Evolutionary conservation across 2,113 vertebrate genomes (phyloP), one percentile per base, ranked within the genome.

Genomic region (Atractosteus spatula): DNA sequence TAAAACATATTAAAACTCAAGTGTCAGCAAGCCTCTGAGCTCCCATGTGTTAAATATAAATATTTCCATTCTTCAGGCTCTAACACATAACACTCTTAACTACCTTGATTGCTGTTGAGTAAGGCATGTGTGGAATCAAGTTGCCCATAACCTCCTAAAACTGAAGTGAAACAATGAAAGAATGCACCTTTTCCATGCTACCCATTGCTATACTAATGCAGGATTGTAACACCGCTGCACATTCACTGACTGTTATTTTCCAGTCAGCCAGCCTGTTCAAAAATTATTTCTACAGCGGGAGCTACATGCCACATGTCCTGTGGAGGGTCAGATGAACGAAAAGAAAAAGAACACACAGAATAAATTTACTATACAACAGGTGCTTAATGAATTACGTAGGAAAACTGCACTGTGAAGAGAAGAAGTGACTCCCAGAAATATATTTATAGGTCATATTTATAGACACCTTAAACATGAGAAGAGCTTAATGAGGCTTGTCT

Each of bases 1-100:
- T 77, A 74, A 81, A 86, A 72, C 80, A 78, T 71, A 78, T 83
- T 78, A 82, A 84, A 82, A 71, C 71, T 72, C 43, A 51, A 64
- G 66, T 68, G 44, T 74, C 77, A 74, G 70, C 69, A 71, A 66
- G 64, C 41, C 16, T 79, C 66, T 6, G 55, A 62, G 74, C 68
- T 74, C 62, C 65, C 17, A 44, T 57, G n/a, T 6, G 44, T 59
- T 76, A 65, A 51, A 47, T 69, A 55, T 42, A 74, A 74, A 55
- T 72, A 71, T 59, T 77, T 62, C 70, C 64, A 67, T 66, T 76
- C 71, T 54, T 69, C 66, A 62, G 7, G 62, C 56, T 10, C 51
- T 63, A 62, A 55, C 62, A 55, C 63, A 5, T 69, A 8, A 54
- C 55, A 67, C 71, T 67, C 78, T 70, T 43, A 51, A 14, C 44